Conservation (phyloP, 2,113 vertebrate genomes). For the Melanostigma gelatinosum region DNA sequence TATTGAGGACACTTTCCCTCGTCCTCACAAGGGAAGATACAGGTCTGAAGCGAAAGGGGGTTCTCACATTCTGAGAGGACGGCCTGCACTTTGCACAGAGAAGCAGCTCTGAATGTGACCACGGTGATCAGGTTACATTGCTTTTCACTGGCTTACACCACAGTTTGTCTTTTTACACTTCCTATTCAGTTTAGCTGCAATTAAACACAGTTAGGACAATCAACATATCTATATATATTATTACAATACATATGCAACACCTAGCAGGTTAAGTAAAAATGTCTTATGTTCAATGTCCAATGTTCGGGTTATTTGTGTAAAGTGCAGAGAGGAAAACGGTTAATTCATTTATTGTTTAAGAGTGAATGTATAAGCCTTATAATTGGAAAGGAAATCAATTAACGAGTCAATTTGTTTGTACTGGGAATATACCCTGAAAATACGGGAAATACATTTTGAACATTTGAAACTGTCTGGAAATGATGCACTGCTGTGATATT, state of each 20-base stretch:
- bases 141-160: not conserved
- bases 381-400: not conserved
- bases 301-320: not conserved
- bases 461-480: not conserved
- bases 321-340: not conserved
- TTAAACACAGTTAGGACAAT: no score
- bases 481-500: not conserved
- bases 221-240: no score
- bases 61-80: not conserved
- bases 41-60: conserved; percentile 4
- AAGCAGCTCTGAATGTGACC: not conserved
- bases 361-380: not conserved
- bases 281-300: not conserved
- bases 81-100: conserved; percentile 1
- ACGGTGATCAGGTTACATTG: not conserved
- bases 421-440: not conserved
- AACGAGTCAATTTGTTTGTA: not conserved
- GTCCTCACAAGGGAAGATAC: not conserved
- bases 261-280: no score
- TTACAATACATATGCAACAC: no score
- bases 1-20: not conserved
- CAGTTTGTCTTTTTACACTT: not conserved
- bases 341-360: not conserved
- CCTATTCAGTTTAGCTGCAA: no score
- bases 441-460: not conserved